Conservation (phyloP, 2,888 invertebrate species). For the Ypsolopha sequella region DNA sequence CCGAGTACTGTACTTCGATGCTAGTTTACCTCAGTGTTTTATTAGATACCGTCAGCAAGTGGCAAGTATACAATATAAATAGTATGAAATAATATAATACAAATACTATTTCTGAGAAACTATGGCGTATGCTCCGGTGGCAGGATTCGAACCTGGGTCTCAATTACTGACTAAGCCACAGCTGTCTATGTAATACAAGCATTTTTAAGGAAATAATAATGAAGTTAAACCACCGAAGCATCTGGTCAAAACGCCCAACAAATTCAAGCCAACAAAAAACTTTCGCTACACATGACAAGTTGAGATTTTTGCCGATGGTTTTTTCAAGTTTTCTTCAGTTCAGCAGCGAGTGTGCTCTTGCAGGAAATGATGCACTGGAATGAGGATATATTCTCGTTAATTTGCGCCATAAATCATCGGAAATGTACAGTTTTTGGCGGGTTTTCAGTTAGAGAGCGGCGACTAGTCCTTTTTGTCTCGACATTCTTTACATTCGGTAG, state of each 20-base stretch:
- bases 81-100: too few species aligned
- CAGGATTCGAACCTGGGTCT: too few species aligned
- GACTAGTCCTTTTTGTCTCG: constrained; percentile 11
- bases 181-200: too few species aligned
- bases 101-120: too few species aligned
- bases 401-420: constrained; percentile 69
- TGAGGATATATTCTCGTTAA: constrained; percentile 70
- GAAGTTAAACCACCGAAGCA: not conserved
- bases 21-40: too few species aligned
- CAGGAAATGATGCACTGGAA: constrained; percentile 67
- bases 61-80: too few species aligned
- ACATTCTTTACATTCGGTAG: constrained; percentile 25
- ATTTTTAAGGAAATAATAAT: too few species aligned
- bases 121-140: too few species aligned
- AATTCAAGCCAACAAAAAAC: constrained; percentile 2
- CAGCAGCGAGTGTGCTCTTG: constrained; percentile 53
- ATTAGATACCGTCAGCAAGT: too few species aligned
- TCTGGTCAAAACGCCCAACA: not conserved
- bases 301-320: constrained; percentile 37
- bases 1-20: too few species aligned
- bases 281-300: constrained; percentile 9
- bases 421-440: constrained; percentile 53
- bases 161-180: too few species aligned
- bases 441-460: constrained; percentile 17
- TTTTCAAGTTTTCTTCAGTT: constrained; percentile 43